phyloP scores from a whole-genome alignment of 2,888 invertebrate genomes.

The Heliconius aoede region DNA sequence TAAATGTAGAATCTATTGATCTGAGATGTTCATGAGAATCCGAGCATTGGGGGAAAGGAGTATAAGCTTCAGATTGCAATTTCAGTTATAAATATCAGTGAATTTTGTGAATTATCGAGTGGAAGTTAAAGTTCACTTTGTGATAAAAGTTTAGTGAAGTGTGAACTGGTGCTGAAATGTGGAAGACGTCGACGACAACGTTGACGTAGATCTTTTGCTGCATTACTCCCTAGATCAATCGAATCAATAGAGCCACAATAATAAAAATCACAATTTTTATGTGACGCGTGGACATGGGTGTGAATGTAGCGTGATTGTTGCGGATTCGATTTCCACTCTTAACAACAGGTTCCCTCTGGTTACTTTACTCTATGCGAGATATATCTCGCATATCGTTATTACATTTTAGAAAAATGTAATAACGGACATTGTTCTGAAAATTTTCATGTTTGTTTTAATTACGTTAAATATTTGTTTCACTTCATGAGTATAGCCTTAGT shows the following conservation, averaged over 20 bases:
- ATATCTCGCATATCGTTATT: no score
- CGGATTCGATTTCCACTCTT: no score
- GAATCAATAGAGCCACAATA: neutral
- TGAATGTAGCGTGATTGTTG: no score
- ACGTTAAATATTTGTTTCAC: neutral
- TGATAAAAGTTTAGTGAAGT: slow-evolving; percentile 8
- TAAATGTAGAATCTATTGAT: slow-evolving; percentile 46
- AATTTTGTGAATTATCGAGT: slow-evolving; percentile 37
- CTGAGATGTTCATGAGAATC: slow-evolving; percentile 33
- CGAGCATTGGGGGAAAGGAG: slow-evolving; percentile 37
- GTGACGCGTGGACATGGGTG: no score
- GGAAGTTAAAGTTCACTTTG: slow-evolving; percentile 39
- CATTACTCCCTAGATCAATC: slow-evolving; percentile 10
- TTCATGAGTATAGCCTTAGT: neutral
- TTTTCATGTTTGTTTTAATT: neutral
- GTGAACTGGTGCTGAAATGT: slow-evolving; percentile 45
- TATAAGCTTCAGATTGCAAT: no score
- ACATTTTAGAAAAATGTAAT: neutral
- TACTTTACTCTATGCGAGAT: no score
- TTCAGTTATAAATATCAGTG: slow-evolving; percentile 20
- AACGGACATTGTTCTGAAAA: neutral
- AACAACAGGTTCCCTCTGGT: no score
- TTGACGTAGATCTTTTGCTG: slow-evolving; percentile 29
- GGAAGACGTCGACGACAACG: slow-evolving; percentile 22
- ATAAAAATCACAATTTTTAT: neutral